These are phyloP conservation scores for Origma solitaria DNA, from an alignment of 2,113 vertebrate species.

Conservation along the genomic window DNA sequence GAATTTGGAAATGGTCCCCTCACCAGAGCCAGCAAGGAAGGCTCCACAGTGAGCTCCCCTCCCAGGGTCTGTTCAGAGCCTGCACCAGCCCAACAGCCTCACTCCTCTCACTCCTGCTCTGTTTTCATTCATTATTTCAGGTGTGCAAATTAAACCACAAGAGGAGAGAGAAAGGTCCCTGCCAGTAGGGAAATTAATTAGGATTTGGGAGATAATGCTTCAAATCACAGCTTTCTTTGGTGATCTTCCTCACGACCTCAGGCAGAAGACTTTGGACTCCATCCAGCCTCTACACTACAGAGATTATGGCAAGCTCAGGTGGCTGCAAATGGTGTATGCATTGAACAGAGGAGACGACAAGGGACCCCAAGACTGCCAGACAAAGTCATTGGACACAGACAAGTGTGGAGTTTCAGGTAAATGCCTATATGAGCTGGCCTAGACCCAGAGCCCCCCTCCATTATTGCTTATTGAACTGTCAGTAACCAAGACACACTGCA, in stretches of 20 bases:
- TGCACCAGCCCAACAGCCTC: neutral
- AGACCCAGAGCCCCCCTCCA: neutral
- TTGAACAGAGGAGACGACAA: neutral
- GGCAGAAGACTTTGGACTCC: constrained; percentile 6
- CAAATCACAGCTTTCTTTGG: constrained; percentile 19
- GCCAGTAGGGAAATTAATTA: constrained; percentile 35
- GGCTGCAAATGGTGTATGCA: neutral
- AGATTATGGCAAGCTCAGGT: neutral
- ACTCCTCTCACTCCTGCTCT: neutral
- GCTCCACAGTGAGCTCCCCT: neutral
- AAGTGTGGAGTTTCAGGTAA: neutral
- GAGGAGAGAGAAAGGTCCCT: neutral
- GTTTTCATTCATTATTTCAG: constrained; percentile 43
- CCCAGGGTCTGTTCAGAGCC: neutral
- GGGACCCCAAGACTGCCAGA: neutral
- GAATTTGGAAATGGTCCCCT: neutral
- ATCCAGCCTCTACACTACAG: neutral
- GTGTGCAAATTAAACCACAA: constrained; percentile 38
- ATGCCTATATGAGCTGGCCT: neutral
- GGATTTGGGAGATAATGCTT: constrained; percentile 19
- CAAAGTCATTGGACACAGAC: neutral
- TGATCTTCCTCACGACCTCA: neutral
- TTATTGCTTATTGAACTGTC: neutral
- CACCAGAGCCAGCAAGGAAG: neutral
- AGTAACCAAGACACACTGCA: neutral